Base-by-base conservation (phyloP, 2,888 invertebrate species). In the Crematogaster levior region DNA sequence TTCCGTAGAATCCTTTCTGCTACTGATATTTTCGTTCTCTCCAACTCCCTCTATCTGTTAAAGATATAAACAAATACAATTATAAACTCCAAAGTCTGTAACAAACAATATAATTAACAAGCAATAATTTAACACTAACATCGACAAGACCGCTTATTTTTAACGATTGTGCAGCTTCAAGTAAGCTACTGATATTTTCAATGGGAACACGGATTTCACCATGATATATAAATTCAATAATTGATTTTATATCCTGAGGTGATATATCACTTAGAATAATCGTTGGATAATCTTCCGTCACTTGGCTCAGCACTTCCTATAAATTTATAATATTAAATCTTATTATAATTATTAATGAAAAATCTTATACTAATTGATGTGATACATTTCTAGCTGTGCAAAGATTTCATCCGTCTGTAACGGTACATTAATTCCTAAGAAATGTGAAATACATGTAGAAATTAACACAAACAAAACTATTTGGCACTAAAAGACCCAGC, bases 211-310 rank as follows among this genome's bases (percentile, higher is more conserved):
- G 90, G 7, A 95, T 92, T 89, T 94, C 94, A 3, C 95, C 95
- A 70, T 93, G 92, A 83, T 95, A 95, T 37, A 92, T 92, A 82
- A 94, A 95, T 83, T 95, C 94, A 18, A 95, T 91, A 46, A 95
- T 93, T 9, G 93, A 90, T 84, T 91, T 91, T 15, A 95, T 88
- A 88, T 94, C 94, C 77, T 94, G 90, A 12, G 92, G 90, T n/a
- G 93, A 92, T 86, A 95, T 92, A 53, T 94, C 94, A 79, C 93
- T 93, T n/a, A 95, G 87, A 87, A 94, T 95, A 60, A 95, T 92
- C 5, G 93, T 93, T 18, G 95, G 92, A 84, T 94, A 92, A 75
- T 93, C 93, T 34, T 94, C 94, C 4, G 91, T 93, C 15, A 92
- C 91, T 84, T 94, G 92, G 72, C 93, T 92, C 2, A 95, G 83